Conservation (phyloP, 37 sponge, comb jelly and placozoan species). For the Ephydatia muelleri region DNA sequence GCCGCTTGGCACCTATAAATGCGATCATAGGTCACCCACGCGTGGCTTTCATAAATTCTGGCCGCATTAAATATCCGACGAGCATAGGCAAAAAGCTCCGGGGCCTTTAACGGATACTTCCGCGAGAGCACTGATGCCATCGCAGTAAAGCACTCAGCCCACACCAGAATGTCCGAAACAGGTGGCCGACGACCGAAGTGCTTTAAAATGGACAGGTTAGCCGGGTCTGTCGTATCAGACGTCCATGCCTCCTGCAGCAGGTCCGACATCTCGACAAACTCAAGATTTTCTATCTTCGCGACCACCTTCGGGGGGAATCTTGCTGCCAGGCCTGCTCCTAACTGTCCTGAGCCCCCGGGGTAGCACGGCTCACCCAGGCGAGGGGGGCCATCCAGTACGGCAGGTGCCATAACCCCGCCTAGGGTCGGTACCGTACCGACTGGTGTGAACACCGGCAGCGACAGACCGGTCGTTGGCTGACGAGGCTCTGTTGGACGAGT, state of each 20-base stretch:
- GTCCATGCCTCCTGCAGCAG: too few species aligned
- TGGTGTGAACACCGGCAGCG: neutral
- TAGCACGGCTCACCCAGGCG: neutral
- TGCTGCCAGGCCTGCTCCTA: neutral
- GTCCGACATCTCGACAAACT: neutral
- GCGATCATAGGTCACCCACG: conserved; percentile 34
- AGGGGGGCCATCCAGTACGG: neutral
- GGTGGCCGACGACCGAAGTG: neutral
- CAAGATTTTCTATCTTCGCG: neutral
- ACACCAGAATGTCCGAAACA: conserved; percentile 31
- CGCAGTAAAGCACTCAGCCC: conserved; percentile 31
- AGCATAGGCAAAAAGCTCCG: conserved; percentile 21
- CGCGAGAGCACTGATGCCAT: conserved; percentile 21
- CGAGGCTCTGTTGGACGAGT: neutral
- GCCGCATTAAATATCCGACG: neutral
- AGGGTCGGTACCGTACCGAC: neutral
- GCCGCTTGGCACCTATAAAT: conserved; percentile 18
- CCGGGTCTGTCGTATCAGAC: too few species aligned
- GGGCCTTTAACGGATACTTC: conserved; percentile 19
- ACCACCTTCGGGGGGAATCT: neutral
- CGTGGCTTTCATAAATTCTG: neutral
- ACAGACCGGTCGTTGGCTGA: neutral
- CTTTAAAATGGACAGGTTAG: neutral
- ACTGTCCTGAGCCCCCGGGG: neutral
- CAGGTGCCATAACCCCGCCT: neutral